A percentile compares a stretch with the other conserved stretches of the same genome.
phyloP scores from a whole-genome alignment of 2,888 invertebrate genomes.

The Sminthurinus aureus region DNA sequence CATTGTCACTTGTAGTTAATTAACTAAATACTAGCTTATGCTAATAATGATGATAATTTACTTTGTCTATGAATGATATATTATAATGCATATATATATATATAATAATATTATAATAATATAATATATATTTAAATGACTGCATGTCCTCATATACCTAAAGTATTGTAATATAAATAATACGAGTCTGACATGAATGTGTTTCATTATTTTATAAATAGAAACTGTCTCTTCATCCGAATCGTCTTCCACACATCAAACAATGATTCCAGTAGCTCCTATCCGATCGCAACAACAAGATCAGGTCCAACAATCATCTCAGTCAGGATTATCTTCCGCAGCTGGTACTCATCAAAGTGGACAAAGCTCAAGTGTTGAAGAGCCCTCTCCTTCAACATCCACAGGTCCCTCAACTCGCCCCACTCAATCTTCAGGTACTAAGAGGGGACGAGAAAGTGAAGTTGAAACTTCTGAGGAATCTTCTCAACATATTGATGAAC shows the following conservation, averaged over 20 bases:
- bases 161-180: too few relatives aligned
- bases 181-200: too few relatives aligned
- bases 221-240: conserved; percentile 57
- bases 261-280: conserved; percentile 54
- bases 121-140: too few relatives aligned
- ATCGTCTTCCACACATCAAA: conserved; percentile 53
- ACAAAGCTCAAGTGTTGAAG: conserved; percentile 35
- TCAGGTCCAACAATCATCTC: conserved; percentile 48
- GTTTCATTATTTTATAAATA: too few relatives aligned
- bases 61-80: too few relatives aligned
- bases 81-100: too few relatives aligned
- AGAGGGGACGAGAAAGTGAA: conserved; percentile 48
- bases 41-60: too few relatives aligned
- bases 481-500: conserved; percentile 45
- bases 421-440: conserved; percentile 60
- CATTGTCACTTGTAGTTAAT: too few relatives aligned
- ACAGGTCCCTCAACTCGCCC: conserved; percentile 61
- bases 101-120: too few relatives aligned
- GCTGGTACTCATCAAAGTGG: conserved; percentile 30
- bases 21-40: too few relatives aligned
- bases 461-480: conserved; percentile 50
- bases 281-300: conserved; percentile 48
- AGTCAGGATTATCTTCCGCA: conserved; percentile 33
- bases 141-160: too few relatives aligned
- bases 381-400: conserved; percentile 74